These are phyloP conservation scores for Halocynthia aurantium DNA, from an alignment of 23 tunicate genomes.

Conservation along the genomic window DNA sequence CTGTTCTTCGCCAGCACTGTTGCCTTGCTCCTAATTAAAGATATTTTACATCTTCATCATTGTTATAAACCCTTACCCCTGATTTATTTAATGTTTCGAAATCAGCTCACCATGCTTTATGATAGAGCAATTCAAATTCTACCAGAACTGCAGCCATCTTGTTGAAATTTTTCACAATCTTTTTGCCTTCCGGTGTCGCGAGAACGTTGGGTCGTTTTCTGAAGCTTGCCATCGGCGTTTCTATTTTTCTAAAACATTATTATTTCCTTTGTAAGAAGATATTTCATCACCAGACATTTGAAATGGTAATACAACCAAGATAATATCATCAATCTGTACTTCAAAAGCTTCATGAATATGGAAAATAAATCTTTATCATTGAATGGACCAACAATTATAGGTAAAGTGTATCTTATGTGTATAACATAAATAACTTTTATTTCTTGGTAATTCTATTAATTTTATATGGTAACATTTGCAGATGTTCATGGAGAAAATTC, in stretches of 20 bases:
- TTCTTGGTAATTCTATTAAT: background rate
- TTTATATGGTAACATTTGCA: too few species aligned
- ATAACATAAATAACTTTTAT: background rate
- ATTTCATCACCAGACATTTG: too few species aligned
- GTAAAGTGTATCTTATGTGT: too few species aligned
- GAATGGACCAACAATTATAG: too few species aligned
- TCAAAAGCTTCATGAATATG: too few species aligned
- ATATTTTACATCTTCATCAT: background rate
- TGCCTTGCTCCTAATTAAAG: constrained; percentile 44
- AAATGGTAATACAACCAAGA: too few species aligned
- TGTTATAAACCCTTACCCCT: too few species aligned
- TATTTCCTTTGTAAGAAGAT: background rate
- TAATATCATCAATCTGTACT: too few species aligned
- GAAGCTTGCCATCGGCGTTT: constrained; percentile 46
- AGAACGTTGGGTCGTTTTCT: constrained; percentile 41
- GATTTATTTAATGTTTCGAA: too few species aligned
- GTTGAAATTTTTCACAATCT: constrained; percentile 50
- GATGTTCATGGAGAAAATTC: too few species aligned
- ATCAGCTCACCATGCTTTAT: constrained; percentile 60
- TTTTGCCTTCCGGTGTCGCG: constrained; percentile 48
- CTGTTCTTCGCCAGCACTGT: constrained; percentile 49
- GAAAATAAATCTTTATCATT: too few species aligned
- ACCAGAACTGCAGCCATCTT: constrained; percentile 58
- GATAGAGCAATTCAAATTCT: constrained; percentile 79
- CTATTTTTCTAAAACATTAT: constrained; percentile 27